Evolutionary conservation across 2,113 vertebrate species (phyloP).

Genomic region (Erpornis zantholeuca): DNA sequence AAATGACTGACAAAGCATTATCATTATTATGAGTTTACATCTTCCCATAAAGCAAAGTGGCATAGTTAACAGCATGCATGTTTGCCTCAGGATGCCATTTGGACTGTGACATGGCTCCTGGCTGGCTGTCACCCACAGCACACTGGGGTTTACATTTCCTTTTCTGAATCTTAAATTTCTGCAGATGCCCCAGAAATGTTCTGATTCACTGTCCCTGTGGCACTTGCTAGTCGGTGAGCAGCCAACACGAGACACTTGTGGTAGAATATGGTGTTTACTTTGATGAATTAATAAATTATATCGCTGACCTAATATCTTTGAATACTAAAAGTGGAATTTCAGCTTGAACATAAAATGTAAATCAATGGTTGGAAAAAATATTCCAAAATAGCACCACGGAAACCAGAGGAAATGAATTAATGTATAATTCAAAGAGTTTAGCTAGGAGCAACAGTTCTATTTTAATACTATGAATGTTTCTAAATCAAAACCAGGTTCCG

Average conservation of each 20-base stretch:
- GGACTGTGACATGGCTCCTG: not conserved
- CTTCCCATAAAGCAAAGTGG: not conserved
- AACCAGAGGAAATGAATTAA: slow-evolving; percentile 20
- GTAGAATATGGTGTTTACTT: not conserved
- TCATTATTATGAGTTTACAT: not conserved
- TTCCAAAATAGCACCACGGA: not conserved
- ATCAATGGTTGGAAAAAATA: not conserved
- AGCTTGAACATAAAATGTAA: not conserved
- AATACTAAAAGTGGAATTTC: not conserved
- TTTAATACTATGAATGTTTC: slow-evolving; percentile 13
- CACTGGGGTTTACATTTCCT: not conserved
- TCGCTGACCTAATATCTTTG: not conserved
- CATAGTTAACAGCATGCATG: not conserved
- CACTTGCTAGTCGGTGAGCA: not conserved
- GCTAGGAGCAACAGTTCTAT: slow-evolving; percentile 36
- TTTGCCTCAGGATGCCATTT: not conserved
- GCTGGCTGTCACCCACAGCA: not conserved
- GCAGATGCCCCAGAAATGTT: not conserved
- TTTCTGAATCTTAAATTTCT: not conserved
- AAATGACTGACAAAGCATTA: not conserved
- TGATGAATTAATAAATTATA: not conserved
- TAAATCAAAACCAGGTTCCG: slow-evolving; percentile 18
- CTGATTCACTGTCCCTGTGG: not conserved
- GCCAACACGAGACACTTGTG: not conserved
- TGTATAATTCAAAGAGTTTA: slow-evolving; percentile 36